Conservation (phyloP, 2,888 invertebrate species). For the Apamea sordens region DNA sequence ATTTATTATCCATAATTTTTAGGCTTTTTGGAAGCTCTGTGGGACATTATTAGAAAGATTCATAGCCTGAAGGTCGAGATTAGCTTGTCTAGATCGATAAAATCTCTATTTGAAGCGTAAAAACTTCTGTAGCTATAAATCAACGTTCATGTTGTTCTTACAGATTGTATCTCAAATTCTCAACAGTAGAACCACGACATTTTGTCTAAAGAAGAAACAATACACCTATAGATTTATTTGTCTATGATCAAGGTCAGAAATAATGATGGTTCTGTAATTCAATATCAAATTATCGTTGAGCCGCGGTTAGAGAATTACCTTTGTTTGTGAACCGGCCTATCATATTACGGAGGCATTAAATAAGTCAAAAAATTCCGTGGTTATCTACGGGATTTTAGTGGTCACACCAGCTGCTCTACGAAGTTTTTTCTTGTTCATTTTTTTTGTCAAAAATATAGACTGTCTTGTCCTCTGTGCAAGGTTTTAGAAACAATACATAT, state of each 20-base stretch:
- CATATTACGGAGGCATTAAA: slow-evolving; percentile 43
- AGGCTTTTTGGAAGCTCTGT: background rate
- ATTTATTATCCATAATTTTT: background rate
- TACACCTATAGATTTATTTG: background rate
- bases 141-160: slow-evolving; percentile 32
- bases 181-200: slow-evolving; percentile 12
- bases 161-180: slow-evolving; percentile 30
- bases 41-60: background rate
- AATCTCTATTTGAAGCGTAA: slow-evolving; percentile 1
- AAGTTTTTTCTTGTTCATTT: background rate
- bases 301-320: slow-evolving; percentile 50
- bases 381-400: slow-evolving; percentile 5
- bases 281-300: slow-evolving; percentile 41
- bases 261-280: slow-evolving; percentile 43
- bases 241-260: slow-evolving; percentile 30
- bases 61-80: background rate
- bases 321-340: slow-evolving; percentile 41
- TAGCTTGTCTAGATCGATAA: slow-evolving; percentile 1
- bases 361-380: slow-evolving; percentile 14
- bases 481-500: background rate
- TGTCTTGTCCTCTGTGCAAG: background rate
- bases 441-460: background rate
- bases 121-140: slow-evolving; percentile 30
- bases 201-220: slow-evolving; percentile 11
- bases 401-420: background rate